phyloP scores from a whole-genome alignment of 2,797 vertebrate species.

The Myiotriccus ornatus region DNA sequence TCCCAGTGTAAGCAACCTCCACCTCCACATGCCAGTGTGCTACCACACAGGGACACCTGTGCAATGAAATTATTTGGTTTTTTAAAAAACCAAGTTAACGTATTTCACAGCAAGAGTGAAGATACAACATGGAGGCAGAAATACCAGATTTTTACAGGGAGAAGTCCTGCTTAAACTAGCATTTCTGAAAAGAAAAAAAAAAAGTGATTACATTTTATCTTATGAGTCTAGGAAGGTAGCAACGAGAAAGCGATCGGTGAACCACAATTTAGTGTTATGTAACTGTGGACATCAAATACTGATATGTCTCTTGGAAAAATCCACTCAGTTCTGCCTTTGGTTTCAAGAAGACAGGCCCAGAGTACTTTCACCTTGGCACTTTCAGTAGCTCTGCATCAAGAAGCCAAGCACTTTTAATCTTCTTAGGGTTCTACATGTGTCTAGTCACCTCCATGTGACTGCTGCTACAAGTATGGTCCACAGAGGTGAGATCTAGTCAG shows the following conservation, averaged over 20 bases:
- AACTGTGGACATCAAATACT: not conserved
- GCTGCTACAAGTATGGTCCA: not conserved
- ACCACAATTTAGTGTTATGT: not conserved
- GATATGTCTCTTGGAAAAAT: not conserved
- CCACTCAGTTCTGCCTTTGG: not conserved
- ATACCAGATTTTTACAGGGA: not conserved
- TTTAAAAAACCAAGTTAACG: not conserved
- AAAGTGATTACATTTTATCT: not conserved
- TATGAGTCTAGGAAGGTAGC: not conserved
- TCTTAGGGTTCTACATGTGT: not conserved
- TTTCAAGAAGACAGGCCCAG: not conserved
- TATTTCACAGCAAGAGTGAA: not conserved
- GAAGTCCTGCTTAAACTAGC: not conserved
- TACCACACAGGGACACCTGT: not conserved
- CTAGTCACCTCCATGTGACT: not conserved
- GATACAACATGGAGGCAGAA: not conserved
- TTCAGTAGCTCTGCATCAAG: not conserved
- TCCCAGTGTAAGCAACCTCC: not conserved
- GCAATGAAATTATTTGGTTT: not conserved
- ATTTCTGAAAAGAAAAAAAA: not conserved
- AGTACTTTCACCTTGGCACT: not conserved
- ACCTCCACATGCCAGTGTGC: not conserved
- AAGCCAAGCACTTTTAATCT: not conserved
- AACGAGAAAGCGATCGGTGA: not conserved
- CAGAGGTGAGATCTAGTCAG: conserved; percentile 16